phyloP scores from a whole-genome alignment of 2,113 vertebrate genomes.

The Coturnix japonica region DNA sequence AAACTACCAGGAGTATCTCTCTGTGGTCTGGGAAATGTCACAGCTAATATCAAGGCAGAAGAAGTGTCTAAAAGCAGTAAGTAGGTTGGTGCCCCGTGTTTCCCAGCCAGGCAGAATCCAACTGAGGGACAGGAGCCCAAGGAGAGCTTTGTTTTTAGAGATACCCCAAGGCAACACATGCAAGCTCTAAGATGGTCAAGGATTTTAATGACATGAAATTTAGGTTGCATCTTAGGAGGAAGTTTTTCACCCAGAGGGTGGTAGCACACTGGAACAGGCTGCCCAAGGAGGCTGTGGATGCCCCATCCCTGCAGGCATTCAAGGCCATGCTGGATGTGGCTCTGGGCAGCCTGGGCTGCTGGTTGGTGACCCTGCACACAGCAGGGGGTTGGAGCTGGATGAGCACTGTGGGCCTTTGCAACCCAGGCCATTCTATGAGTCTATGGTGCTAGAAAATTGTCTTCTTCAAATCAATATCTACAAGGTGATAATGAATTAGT shows the following conservation, averaged over 20 bases:
- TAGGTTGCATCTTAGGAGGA: too few species aligned
- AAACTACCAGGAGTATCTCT: neutral
- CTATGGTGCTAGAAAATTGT: neutral
- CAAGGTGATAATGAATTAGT: neutral
- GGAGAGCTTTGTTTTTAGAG: neutral
- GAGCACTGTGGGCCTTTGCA: too few species aligned
- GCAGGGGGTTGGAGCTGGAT: too few species aligned
- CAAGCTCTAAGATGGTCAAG: fast-evolving
- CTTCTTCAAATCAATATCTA: neutral
- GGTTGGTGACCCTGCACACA: too few species aligned
- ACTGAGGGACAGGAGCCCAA: too few species aligned
- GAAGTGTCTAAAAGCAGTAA: neutral
- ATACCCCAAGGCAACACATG: fast-evolving
- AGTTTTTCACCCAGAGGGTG: too few species aligned
- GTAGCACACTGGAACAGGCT: too few species aligned
- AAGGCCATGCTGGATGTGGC: too few species aligned
- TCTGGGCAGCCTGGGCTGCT: too few species aligned
- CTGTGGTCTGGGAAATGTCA: neutral
- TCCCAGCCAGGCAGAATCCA: neutral
- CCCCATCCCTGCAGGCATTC: too few species aligned
- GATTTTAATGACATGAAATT: neutral
- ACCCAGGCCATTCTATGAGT: too few species aligned
- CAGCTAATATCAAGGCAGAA: neutral
- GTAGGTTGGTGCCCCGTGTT: neutral
- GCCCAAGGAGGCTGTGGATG: too few species aligned